Evolutionary conservation across 2,797 vertebrate genomes (phyloP), one percentile per base, ranked within the genome.

Genomic region (Cryptoblepharus egeriae): DNA sequence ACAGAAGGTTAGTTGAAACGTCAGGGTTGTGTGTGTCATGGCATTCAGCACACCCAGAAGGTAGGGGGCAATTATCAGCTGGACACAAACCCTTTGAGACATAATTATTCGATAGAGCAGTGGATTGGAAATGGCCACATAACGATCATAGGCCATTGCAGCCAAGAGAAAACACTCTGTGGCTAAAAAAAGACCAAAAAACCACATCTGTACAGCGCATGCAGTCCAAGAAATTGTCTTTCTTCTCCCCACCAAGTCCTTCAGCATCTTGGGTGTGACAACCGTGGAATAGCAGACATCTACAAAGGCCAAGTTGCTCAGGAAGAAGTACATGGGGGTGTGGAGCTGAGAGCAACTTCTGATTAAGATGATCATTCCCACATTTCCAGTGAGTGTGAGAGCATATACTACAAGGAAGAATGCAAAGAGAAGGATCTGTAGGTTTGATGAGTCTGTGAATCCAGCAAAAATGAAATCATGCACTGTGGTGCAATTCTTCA

Each of bases 91-190:
- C 8, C 24, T 57, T 18, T 7, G 64, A 28, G 49, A 68, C 76
- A 78, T 68, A 52, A 78, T 39, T 18, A 37, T 12, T 35, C 32
- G 26, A 55, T 68, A 78, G 24, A 78, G 45, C 7, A 78, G 76
- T 5, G 86, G 88, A 26, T 83, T 87, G 22, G 85, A 87, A 37
- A 89, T 87, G 1, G 86, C 86, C 10, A 79, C 32, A 2, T 85
- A 90, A 10, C 55, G 32, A 30, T 74, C 55, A 16, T 74, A 74
- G 22, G 72, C 72, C 72, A 74, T 74, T 26, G 72, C 11, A 35
- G 72, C 20, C 22, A 74, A 74, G 30, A 74, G 72, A n/a, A 55
- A 77, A 77, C 45, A 26, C 45, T 78, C 63, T 5, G 63, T 67
- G 22, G 76, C 30, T 55, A 49, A 35, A 68, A 37, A 68, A 12